Evolutionary conservation across 2,797 vertebrate species (phyloP).

Genomic region (Heliangelus exortis): DNA sequence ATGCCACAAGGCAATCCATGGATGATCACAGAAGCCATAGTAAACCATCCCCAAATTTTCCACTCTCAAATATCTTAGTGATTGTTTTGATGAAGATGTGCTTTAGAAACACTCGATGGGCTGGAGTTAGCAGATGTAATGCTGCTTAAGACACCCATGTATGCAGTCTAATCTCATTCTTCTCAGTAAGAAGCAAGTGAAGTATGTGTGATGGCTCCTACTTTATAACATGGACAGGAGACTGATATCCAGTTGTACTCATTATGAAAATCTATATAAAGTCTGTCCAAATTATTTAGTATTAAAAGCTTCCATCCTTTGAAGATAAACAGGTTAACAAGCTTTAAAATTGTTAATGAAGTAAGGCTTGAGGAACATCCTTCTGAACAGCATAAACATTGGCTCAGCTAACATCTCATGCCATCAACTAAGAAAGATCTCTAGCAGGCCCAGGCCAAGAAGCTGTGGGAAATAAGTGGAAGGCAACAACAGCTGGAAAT

Average conservation of each 20-base stretch:
- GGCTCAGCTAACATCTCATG: slow-evolving; percentile 67
- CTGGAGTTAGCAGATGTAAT: slow-evolving; percentile 3
- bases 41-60: not conserved
- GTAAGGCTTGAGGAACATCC: slow-evolving; percentile 58
- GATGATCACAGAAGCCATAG: not conserved
- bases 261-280: slow-evolving; percentile 28
- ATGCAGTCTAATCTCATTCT: not conserved
- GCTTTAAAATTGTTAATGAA: slow-evolving; percentile 66
- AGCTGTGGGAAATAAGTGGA: slow-evolving; percentile 74
- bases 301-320: slow-evolving; percentile 55
- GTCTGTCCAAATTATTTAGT: not conserved
- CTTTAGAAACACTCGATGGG: not conserved
- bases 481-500: slow-evolving; percentile 74
- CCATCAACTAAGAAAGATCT: slow-evolving; percentile 55
- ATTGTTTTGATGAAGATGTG: not conserved
- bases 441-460: slow-evolving; percentile 65
- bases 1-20: not conserved
- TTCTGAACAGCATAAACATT: slow-evolving; percentile 68
- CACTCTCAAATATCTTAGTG: not conserved
- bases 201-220: not conserved
- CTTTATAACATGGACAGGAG: not conserved
- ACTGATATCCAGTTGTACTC: slow-evolving; percentile 15
- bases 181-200: slow-evolving; percentile 1
- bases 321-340: slow-evolving; percentile 68
- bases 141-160: not conserved